phyloP scores from a whole-genome alignment of 2,888 invertebrate genomes.

The Orgyia antiqua region DNA sequence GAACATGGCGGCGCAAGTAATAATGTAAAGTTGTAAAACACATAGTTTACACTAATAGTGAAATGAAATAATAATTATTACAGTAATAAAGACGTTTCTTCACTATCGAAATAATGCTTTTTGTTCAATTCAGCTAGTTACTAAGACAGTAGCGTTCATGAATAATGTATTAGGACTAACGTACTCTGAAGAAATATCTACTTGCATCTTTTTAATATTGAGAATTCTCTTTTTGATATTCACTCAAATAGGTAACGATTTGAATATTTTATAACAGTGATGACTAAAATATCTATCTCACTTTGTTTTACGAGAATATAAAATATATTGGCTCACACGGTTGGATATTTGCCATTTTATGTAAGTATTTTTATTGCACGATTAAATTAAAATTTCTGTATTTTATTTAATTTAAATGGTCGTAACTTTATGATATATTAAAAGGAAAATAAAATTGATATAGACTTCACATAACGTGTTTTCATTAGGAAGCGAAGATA shows the following conservation, averaged over 20 bases:
- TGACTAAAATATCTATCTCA: slow-evolving; percentile 22
- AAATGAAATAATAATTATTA: no score
- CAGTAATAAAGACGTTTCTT: no score
- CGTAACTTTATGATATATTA: no score
- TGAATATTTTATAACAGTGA: slow-evolving; percentile 39
- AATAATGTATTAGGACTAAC: slow-evolving; percentile 71
- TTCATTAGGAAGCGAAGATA: no score
- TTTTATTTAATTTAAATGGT: no score
- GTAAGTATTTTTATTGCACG: no score
- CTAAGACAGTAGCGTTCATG: slow-evolving; percentile 64
- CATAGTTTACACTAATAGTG: no score
- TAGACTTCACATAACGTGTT: no score
- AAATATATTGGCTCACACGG: slow-evolving; percentile 11
- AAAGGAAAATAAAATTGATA: no score
- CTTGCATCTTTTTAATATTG: slow-evolving; percentile 64
- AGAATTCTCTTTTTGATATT: slow-evolving; percentile 57
- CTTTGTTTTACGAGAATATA: slow-evolving; percentile 18
- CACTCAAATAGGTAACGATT: slow-evolving; percentile 37
- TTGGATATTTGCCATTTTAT: slow-evolving; percentile 9
- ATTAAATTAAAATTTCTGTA: no score
- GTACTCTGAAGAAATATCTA: slow-evolving; percentile 57
- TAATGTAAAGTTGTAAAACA: no score
- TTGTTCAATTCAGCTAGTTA: slow-evolving; percentile 65
- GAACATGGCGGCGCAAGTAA: no score
- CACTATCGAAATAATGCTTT: slow-evolving; percentile 64